Evolutionary conservation across 2,797 vertebrate species (phyloP).

Genomic region (Hirundo rustica): DNA sequence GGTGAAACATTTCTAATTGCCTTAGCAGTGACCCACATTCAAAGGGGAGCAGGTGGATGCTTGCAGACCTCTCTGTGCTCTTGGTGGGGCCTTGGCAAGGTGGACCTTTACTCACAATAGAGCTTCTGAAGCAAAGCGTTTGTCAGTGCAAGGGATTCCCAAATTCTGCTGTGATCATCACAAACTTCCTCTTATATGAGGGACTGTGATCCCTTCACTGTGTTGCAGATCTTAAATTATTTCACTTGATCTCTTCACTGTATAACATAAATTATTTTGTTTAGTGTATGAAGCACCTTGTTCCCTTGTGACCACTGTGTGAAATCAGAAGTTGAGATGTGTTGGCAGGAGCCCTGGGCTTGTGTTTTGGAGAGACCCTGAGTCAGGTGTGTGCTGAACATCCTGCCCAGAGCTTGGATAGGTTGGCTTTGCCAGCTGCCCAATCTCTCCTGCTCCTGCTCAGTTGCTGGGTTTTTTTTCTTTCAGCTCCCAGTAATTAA

Average conservation of each 20-base stretch:
- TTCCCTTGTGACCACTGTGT: neutral
- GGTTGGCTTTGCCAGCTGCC: neutral
- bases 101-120: neutral
- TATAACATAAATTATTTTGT: neutral
- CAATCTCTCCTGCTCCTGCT: neutral
- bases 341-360: neutral
- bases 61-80: neutral
- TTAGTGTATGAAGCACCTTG: neutral
- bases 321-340: neutral
- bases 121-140: neutral
- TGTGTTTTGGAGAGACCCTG: neutral
- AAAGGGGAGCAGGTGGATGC: neutral
- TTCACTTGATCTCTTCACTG: neutral
- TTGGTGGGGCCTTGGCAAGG: neutral
- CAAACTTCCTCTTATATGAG: fast-evolving
- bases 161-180: neutral
- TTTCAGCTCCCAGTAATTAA: neutral
- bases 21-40: neutral
- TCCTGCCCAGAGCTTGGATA: neutral
- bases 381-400: neutral
- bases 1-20: neutral
- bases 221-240: fast-evolving
- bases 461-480: neutral
- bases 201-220: neutral
- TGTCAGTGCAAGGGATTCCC: neutral